A percentile compares a stretch with the other conserved stretches of the same genome.
Conservation (phyloP, 2,797 vertebrate genomes). For the Anguilla marmorata region DNA sequence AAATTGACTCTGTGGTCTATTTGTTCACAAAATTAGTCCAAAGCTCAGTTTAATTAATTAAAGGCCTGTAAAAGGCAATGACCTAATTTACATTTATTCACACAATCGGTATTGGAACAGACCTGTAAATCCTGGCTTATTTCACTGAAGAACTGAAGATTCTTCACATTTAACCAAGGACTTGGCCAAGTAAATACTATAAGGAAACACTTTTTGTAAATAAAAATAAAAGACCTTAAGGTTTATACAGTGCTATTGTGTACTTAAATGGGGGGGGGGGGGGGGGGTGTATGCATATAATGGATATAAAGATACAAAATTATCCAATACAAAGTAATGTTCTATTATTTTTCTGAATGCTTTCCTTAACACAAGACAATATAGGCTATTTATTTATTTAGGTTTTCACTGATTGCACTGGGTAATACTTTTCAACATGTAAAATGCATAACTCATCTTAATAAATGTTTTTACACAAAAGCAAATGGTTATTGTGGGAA, state of each 20-base stretch:
- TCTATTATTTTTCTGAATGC: not conserved
- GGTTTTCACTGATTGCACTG: not conserved
- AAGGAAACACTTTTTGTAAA: not conserved
- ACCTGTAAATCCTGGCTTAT: not conserved
- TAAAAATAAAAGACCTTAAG: not conserved
- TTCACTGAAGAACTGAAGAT: not conserved
- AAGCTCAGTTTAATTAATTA: not conserved
- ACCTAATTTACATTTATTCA: constrained; percentile 12
- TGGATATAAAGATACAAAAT: not conserved
- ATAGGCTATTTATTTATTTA: not conserved
- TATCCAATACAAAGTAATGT: not conserved
- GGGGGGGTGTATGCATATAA: not conserved
- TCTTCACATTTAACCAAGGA: not conserved
- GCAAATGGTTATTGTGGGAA: constrained; percentile 29
- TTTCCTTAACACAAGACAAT: not conserved
- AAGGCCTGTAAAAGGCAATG: not conserved
- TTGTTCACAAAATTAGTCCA: not conserved
- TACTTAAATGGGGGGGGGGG: not conserved
- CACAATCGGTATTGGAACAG: constrained; percentile 7
- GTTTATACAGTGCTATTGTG: not conserved
- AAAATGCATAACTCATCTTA: constrained; percentile 31
- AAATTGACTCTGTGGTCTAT: constrained; percentile 11
- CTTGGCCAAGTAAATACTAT: not conserved
- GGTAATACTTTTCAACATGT: not conserved
- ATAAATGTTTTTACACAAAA: constrained; percentile 26